phyloP scores from a whole-genome alignment of 2,797 vertebrate genomes.

The Sebastes hubbsi region DNA sequence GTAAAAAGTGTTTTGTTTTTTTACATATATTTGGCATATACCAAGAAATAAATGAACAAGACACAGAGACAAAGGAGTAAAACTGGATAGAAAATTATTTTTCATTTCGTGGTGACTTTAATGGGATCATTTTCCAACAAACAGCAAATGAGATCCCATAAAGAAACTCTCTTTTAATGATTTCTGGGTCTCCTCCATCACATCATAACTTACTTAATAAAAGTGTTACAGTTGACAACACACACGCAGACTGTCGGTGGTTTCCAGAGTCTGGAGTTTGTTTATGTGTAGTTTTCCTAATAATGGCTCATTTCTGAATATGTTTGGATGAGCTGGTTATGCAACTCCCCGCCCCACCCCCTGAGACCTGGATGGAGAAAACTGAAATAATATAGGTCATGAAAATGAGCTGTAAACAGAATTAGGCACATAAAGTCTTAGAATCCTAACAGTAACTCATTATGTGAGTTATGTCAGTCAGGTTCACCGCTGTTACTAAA shows the following conservation, averaged over 20 bases:
- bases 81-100: too few relatives aligned
- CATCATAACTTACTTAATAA: neutral
- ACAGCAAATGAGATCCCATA: neutral
- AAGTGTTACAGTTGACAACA: neutral
- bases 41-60: too few relatives aligned
- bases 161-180: neutral
- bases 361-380: neutral
- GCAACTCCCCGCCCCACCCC: neutral
- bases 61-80: too few relatives aligned
- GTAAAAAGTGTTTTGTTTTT: too few relatives aligned
- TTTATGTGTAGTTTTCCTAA: neutral
- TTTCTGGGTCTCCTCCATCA: neutral
- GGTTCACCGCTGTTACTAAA: neutral
- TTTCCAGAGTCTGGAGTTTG: neutral
- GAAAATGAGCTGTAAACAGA: conserved; percentile 1
- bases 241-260: neutral
- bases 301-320: neutral
- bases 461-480: neutral
- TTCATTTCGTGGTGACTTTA: neutral
- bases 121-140: neutral
- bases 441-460: too few relatives aligned
- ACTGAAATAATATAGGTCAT: neutral
- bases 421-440: neutral
- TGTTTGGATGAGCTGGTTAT: neutral
- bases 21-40: too few relatives aligned